A percentile compares a stretch with the other conserved stretches of the same genome.
phyloP scores from a whole-genome alignment of 1,140 invertebrate species.

The Argopecten irradians region DNA sequence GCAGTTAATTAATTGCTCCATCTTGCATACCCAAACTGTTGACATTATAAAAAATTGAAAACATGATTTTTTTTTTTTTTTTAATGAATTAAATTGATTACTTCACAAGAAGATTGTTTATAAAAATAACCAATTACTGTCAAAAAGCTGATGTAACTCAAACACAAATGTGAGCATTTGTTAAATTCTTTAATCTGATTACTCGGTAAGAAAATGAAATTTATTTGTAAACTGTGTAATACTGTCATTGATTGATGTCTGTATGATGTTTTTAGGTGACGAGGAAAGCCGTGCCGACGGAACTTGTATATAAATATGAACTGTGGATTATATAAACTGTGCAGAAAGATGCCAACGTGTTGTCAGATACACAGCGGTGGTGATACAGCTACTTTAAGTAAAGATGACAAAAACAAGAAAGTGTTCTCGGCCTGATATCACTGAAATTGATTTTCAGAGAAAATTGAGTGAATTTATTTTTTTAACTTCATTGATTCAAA shows the following conservation, averaged over 20 bases:
- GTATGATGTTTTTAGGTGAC: background rate
- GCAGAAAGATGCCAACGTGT: background rate
- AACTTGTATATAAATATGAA: background rate
- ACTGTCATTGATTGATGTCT: background rate
- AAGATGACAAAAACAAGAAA: background rate
- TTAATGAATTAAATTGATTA: background rate
- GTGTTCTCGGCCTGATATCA: background rate
- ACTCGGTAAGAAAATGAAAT: too few species aligned
- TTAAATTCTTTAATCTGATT: too few species aligned
- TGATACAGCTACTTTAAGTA: background rate
- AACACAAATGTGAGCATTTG: too few species aligned
- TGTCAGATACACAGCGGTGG: background rate
- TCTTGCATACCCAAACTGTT: background rate
- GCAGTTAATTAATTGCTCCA: too few species aligned
- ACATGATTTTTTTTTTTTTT: background rate
- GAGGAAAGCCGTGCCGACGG: background rate
- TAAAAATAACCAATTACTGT: too few species aligned
- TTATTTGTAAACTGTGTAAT: background rate
- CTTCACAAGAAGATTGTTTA: background rate
- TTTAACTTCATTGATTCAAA: background rate
- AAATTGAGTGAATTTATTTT: background rate
- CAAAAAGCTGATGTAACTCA: too few species aligned
- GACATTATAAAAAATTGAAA: background rate
- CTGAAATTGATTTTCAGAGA: background rate
- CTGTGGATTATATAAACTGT: background rate